phyloP scores from a whole-genome alignment of 2,113 vertebrate genomes.

The Genyomyrus donnyi region DNA sequence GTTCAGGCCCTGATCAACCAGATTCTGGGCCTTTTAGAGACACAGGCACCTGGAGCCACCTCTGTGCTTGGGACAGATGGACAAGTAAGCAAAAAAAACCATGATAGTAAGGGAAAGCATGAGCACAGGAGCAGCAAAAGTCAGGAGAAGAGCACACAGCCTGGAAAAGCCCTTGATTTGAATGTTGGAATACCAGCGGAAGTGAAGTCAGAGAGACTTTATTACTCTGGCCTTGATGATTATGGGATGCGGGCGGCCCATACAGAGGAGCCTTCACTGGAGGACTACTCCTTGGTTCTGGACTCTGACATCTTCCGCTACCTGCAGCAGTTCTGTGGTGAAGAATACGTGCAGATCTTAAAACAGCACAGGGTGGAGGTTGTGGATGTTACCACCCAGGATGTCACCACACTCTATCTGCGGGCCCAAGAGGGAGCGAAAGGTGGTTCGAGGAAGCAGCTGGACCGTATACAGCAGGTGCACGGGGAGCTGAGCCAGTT shows the following conservation, averaged over 20 bases:
- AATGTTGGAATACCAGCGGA: background rate
- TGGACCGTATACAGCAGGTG: conserved; percentile 43
- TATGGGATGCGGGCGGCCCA: background rate
- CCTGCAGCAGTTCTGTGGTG: conserved; percentile 55
- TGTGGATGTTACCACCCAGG: conserved; percentile 59
- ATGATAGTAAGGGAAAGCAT: background rate
- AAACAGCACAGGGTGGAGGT: conserved; percentile 47
- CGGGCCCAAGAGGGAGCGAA: conserved; percentile 26
- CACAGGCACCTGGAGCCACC: background rate
- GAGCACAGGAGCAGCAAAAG: background rate
- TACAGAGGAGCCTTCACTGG: conserved; percentile 18
- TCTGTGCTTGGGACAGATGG: conserved; percentile 9
- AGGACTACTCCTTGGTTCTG: conserved; percentile 64
- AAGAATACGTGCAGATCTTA: conserved; percentile 58
- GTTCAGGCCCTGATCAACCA: conserved; percentile 61
- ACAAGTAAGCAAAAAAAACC: background rate
- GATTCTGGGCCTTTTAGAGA: conserved; percentile 47
- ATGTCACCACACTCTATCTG: conserved; percentile 61
- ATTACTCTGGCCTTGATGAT: conserved; percentile 1
- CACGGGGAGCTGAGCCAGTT: conserved; percentile 57
- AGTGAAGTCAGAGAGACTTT: background rate
- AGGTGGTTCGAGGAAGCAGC: conserved; percentile 11
- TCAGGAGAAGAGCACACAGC: background rate
- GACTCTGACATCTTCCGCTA: conserved; percentile 74
- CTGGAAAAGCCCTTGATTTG: background rate